Evolutionary conservation across 2,888 invertebrate genomes (phyloP), one percentile per base, ranked within the genome.

Genomic region (Cryptops parisi): DNA sequence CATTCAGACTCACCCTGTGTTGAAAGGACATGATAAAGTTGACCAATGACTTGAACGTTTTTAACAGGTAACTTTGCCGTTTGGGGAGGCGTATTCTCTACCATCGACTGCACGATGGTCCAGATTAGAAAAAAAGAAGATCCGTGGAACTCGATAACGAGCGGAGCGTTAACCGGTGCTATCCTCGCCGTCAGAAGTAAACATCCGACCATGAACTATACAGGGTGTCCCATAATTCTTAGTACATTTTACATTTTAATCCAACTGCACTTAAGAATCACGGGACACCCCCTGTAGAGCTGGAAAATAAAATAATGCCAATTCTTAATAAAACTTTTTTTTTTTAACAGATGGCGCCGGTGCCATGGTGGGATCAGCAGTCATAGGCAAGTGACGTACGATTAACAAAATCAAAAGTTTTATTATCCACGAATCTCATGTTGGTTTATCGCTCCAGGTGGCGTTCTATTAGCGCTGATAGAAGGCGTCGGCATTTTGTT

Each of bases 61-160:
- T 40, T 54, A 19, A 15, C 61, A 68, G 73, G 94, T 25, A 94
- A 88, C 70, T 98, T 98, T 74, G 98, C 97, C 1, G 84, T 97
- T 0, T 98, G 98, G 98, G 98, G 97, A 59, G 93, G 93, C 46
- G 82, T 93, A 77, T 98, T 97, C 68, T 94, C 94, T 27, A 89
- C 91, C 47, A 91, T 96, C 60, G 98, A 99, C 70, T 98, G 98
- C 68, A 81, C 89, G 17, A 70, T 98, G 60, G 90, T 94, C 15
- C 87, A 90, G 66, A 72, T 90, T 59, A 75, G 96, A 58, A 84
- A 90, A 71, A 97, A 94, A 68, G 97, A 97, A 74, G 97, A 98
- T 68, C 96, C 97, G 0, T 94, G 94, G 90, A 97, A 89, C 68
- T 88, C 88, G 0, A 89, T 91, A 24, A 84, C 87, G 64, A 88